These are phyloP conservation scores for Drosophila putrida DNA, from an alignment of 2,888 invertebrate genomes.

Conservation along the genomic window DNA sequence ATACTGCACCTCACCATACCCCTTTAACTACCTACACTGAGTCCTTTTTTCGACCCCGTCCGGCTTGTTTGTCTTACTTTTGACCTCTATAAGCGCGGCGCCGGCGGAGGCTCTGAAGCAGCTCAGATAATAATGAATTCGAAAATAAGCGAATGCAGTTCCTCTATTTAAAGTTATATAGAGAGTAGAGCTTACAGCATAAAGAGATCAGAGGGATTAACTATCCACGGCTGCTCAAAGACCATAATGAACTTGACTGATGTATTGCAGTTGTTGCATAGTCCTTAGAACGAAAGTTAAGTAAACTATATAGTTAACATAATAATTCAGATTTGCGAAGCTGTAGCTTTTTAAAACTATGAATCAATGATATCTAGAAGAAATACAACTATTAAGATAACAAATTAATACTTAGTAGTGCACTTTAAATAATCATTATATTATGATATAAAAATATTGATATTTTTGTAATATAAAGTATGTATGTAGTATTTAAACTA, in stretches of 20 bases:
- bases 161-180: constrained; percentile 21
- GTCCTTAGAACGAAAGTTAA: neutral
- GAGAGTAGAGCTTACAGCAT: constrained; percentile 14
- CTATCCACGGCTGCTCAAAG: constrained; percentile 28
- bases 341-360: too few species aligned
- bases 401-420: too few species aligned
- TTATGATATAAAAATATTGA: too few species aligned
- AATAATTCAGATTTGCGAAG: neutral
- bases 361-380: too few species aligned
- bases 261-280: neutral
- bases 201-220: constrained; percentile 44
- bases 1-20: constrained; percentile 5
- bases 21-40: constrained; percentile 3
- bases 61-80: constrained; percentile 81
- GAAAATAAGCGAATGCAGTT: constrained; percentile 38
- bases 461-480: too few species aligned
- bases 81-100: constrained; percentile 74
- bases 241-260: constrained; percentile 37
- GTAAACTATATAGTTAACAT: too few species aligned
- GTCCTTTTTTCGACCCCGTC: constrained; percentile 30
- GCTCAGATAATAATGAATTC: constrained; percentile 76
- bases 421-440: too few species aligned
- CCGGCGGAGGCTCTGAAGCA: constrained; percentile 38
- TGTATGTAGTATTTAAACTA: too few species aligned
- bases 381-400: too few species aligned